Conservation (phyloP, 1,140 invertebrate genomes). For the Ruditapes philippinarum region DNA sequence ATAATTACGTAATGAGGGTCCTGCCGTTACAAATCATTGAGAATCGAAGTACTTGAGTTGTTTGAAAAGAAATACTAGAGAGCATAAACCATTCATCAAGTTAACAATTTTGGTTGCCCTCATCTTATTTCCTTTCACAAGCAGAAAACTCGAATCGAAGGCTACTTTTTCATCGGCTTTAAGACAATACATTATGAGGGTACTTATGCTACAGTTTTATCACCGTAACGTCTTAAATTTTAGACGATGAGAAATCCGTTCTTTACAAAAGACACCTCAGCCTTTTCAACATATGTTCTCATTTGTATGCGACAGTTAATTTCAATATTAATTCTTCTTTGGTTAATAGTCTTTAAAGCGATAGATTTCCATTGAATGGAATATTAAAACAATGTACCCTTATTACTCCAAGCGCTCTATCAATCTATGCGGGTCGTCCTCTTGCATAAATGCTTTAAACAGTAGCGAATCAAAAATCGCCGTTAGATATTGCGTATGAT, state of each 20-base stretch:
- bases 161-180: constrained; percentile 51
- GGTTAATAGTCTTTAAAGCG: constrained; percentile 52
- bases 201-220: constrained; percentile 48
- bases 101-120: constrained; percentile 56
- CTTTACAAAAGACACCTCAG: constrained; percentile 25
- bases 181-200: constrained; percentile 58
- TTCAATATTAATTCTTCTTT: constrained; percentile 63
- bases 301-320: constrained; percentile 57
- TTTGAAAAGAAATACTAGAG: constrained; percentile 42
- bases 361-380: constrained; percentile 43
- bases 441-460: constrained; percentile 42
- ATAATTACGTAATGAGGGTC: constrained; percentile 43
- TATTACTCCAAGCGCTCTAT: constrained; percentile 26
- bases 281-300: constrained; percentile 60
- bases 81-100: constrained; percentile 66
- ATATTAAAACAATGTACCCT: constrained; percentile 65
- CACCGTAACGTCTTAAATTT: constrained; percentile 50
- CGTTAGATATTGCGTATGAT: constrained; percentile 54
- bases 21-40: constrained; percentile 7
- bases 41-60: constrained; percentile 34
- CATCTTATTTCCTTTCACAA: constrained; percentile 41
- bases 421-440: constrained; percentile 48
- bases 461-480: constrained; percentile 44
- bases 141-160: constrained; percentile 11
- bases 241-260: constrained; percentile 12